These are phyloP conservation scores for Shinisaurus crocodilurus DNA, from an alignment of 2,113 vertebrate genomes.

Conservation along the genomic window DNA sequence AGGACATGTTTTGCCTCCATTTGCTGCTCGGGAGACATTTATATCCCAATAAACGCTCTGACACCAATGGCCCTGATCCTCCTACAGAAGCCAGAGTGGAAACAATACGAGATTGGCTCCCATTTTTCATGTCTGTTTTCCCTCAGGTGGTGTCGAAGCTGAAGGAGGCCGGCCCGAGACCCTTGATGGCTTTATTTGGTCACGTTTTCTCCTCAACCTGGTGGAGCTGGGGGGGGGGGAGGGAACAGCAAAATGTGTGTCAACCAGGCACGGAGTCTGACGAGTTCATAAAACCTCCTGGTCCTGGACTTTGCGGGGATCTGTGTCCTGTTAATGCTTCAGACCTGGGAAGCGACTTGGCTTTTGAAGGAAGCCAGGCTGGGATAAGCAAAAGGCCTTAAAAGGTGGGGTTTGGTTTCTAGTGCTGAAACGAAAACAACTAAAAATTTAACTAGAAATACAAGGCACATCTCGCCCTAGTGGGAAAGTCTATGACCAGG, in stretches of 20 bases:
- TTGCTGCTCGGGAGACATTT: constrained; percentile 15
- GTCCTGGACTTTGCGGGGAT: not conserved
- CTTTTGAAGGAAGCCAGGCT: constrained; percentile 17
- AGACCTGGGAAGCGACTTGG: constrained; percentile 1
- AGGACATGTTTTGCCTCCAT: not conserved
- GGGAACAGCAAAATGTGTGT: not conserved
- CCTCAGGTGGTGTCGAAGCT: not conserved
- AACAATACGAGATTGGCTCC: not conserved
- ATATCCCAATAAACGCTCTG: constrained; percentile 31
- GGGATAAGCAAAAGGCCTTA: not conserved
- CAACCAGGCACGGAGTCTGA: not conserved
- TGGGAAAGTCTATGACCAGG: not conserved
- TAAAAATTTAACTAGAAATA: not conserved
- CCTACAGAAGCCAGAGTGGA: constrained; percentile 25
- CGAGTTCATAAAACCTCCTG: constrained; percentile 2
- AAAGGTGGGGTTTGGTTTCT: not conserved
- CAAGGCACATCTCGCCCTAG: not conserved
- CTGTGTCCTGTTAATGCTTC: constrained; percentile 23
- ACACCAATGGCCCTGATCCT: constrained; percentile 7
- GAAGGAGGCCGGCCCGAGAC: not conserved
- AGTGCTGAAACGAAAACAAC: not conserved
- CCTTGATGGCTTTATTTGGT: constrained; percentile 32
- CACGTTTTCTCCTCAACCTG: not conserved
- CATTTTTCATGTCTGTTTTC: constrained; percentile 10
- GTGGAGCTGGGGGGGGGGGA: not conserved